Conservation (phyloP, 2,888 invertebrate species). For the Scaptomyza cyrtandrae region DNA sequence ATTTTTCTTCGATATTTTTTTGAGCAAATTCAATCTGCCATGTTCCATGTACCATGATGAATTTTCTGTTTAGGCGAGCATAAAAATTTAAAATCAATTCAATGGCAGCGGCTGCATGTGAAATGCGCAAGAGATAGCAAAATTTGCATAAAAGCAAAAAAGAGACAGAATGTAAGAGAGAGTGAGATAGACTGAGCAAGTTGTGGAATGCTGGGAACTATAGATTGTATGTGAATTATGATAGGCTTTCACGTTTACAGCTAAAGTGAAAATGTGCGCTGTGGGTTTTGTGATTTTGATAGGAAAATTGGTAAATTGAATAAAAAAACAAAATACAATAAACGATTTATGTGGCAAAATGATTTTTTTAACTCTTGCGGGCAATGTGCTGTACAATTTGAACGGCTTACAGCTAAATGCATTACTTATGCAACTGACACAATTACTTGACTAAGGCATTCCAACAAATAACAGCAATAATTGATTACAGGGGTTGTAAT, state of each 20-base stretch:
- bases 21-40: constrained; percentile 47
- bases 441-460: constrained; percentile 12
- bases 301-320: constrained; percentile 2
- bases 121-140: constrained; percentile 52
- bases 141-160: constrained; percentile 40
- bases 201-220: constrained; percentile 6
- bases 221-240: constrained; percentile 27
- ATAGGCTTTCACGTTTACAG: neutral
- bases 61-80: constrained; percentile 77
- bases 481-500: constrained; percentile 2
- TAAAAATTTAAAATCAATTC: constrained; percentile 79
- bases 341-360: constrained; percentile 23
- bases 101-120: constrained; percentile 47
- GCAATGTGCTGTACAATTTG: neutral
- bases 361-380: constrained; percentile 25
- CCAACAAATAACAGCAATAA: neutral
- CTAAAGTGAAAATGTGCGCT: constrained; percentile 19
- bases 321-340: constrained; percentile 1
- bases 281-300: constrained; percentile 20
- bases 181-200: neutral
- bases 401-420: constrained; percentile 5
- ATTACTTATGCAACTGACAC: constrained; percentile 18
- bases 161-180: neutral
- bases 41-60: constrained; percentile 45
- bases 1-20: constrained; percentile 14